Conservation (phyloP, 2,113 vertebrate genomes). For the Rhinogobius similis region DNA sequence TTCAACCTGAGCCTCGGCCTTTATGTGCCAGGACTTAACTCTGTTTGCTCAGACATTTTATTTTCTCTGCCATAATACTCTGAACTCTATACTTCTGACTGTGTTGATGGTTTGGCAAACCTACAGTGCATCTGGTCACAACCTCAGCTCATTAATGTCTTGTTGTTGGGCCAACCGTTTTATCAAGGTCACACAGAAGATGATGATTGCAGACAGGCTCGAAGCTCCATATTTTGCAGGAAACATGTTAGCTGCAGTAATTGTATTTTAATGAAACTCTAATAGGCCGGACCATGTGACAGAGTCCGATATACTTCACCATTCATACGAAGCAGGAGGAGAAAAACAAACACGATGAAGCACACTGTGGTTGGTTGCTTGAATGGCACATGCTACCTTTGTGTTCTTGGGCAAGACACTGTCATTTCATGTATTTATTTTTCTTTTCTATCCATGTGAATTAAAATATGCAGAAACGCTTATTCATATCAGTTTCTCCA, state of each 20-base stretch:
- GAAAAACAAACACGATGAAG: neutral
- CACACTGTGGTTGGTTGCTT: neutral
- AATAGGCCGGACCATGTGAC: neutral
- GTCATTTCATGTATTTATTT: no score
- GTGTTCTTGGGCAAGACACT: neutral
- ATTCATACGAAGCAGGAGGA: neutral
- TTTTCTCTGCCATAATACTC: neutral
- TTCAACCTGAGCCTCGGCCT: slow-evolving; percentile 30
- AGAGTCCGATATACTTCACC: neutral
- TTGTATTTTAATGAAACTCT: neutral
- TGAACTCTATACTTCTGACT: neutral
- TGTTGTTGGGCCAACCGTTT: slow-evolving; percentile 19
- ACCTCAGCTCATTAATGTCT: slow-evolving; percentile 37
- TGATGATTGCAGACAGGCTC: neutral
- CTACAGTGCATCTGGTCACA: slow-evolving; percentile 8
- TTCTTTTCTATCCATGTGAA: no score
- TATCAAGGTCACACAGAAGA: slow-evolving; percentile 39
- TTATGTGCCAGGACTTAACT: slow-evolving; percentile 33
- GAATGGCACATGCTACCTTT: neutral
- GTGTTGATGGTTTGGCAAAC: slow-evolving; percentile 11
- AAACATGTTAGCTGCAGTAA: neutral
- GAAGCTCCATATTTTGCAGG: slow-evolving; percentile 1
- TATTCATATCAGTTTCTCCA: no score
- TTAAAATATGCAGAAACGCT: no score
- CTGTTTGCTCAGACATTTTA: slow-evolving; percentile 2